Evolutionary conservation across 1,140 invertebrate genomes (phyloP).

Genomic region (Arctopsyche grandis): DNA sequence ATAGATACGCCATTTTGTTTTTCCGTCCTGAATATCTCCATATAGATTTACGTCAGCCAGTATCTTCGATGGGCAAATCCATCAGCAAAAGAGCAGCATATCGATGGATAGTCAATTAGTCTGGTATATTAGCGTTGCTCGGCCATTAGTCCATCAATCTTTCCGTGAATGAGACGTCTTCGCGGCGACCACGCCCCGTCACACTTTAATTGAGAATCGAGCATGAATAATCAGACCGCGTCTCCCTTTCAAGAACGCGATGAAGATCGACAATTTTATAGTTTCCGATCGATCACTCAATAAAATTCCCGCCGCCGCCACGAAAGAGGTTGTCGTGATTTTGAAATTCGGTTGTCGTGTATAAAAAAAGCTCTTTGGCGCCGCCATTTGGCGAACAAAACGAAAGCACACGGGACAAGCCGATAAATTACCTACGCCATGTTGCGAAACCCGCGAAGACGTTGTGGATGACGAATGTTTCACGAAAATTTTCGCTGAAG

Average conservation of each 20-base stretch:
- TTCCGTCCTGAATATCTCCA: no score
- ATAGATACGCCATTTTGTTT: no score
- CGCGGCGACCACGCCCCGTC: not conserved
- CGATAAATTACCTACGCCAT: no score
- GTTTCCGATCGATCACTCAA: not conserved
- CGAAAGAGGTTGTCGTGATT: not conserved
- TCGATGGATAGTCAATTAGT: constrained; percentile 30
- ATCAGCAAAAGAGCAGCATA: not conserved
- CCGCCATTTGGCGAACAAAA: not conserved
- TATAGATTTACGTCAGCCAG: no score
- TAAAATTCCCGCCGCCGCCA: not conserved
- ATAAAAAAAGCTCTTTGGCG: not conserved
- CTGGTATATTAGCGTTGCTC: constrained; percentile 10
- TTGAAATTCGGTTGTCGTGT: not conserved
- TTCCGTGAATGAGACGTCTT: constrained; percentile 14
- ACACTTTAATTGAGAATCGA: constrained; percentile 32
- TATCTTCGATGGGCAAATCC: no score
- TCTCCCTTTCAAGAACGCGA: not conserved
- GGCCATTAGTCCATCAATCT: constrained; percentile 29
- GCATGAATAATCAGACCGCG: not conserved
- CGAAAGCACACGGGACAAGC: no score
- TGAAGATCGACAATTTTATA: not conserved
- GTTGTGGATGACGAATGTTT: no score
- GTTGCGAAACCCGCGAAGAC: no score
- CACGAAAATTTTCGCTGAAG: no score